Percentiles rank a stretch among this genome's conserved stretches.
These are phyloP conservation scores for Girardinus metallicus DNA, from an alignment of 2,797 vertebrate species.

Conservation along the genomic window DNA sequence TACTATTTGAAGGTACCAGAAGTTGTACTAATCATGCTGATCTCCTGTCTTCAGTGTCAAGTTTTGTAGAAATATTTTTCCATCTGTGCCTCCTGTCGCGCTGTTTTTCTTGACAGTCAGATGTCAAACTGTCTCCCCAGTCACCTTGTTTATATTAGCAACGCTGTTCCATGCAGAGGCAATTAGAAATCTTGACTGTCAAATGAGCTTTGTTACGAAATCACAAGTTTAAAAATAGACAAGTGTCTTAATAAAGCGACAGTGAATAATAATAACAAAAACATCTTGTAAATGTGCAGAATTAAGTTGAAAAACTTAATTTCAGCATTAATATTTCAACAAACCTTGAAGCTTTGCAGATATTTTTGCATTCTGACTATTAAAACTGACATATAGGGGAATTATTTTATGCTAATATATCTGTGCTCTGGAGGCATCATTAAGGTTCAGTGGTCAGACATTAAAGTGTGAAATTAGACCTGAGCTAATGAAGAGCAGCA, in stretches of 20 bases:
- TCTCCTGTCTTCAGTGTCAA: constrained; percentile 9
- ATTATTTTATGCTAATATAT: constrained; percentile 1
- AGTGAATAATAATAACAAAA: not conserved
- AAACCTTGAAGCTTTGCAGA: not conserved
- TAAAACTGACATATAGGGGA: not conserved
- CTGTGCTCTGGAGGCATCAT: constrained; percentile 14
- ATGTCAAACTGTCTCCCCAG: constrained; percentile 31
- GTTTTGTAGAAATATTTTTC: constrained; percentile 10
- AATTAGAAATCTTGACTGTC: not conserved
- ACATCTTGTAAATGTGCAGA: not conserved
- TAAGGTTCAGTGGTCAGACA: constrained; percentile 17
- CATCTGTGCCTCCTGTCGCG: constrained; percentile 14
- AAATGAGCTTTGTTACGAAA: not conserved
- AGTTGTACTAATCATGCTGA: not conserved
- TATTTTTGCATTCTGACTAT: not conserved
- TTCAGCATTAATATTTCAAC: not conserved
- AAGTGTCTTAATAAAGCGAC: not conserved
- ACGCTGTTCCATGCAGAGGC: constrained; percentile 21
- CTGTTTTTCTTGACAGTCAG: constrained; percentile 40
- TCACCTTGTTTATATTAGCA: constrained; percentile 8
- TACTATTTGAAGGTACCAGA: constrained; percentile 8
- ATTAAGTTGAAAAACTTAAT: not conserved
- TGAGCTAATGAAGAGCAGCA: constrained; percentile 10
- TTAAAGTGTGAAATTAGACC: constrained; percentile 17
- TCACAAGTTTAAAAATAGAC: not conserved